phyloP scores from a whole-genome alignment of 2,888 invertebrate species.

The Fragum sueziense region DNA sequence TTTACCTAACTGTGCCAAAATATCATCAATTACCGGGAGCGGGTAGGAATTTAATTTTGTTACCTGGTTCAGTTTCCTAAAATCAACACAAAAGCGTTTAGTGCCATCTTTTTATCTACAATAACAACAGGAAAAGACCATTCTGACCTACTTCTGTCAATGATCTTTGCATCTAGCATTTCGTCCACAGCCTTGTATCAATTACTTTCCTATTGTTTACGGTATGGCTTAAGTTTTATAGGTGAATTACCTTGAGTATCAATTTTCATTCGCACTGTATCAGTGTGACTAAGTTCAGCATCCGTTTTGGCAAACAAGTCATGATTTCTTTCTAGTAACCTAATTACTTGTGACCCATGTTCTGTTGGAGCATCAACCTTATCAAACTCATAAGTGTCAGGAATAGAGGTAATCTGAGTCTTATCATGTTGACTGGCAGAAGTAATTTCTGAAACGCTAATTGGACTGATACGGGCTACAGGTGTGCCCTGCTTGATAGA shows the following conservation, averaged over 20 bases:
- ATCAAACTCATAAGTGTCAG: no score
- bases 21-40: constrained; percentile 44
- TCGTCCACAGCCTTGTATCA: constrained; percentile 33
- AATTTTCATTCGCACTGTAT: constrained; percentile 27
- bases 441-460: neutral
- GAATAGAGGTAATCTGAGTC: no score
- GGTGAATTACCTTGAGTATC: constrained; percentile 21
- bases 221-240: constrained; percentile 27
- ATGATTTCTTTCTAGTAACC: constrained; percentile 8
- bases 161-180: constrained; percentile 29
- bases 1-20: constrained; percentile 29
- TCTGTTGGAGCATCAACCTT: no score
- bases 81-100: constrained; percentile 15
- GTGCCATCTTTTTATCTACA: constrained; percentile 4
- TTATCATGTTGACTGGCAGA: neutral
- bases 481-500: neutral
- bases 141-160: constrained; percentile 10
- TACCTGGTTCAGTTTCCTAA: constrained; percentile 12
- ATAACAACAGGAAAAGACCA: constrained; percentile 7
- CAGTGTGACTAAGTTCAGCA: constrained; percentile 31
- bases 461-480: neutral
- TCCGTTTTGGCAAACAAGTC: constrained; percentile 41
- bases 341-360: neutral
- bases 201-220: constrained; percentile 26
- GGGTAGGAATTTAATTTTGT: constrained; percentile 38